phyloP scores from a whole-genome alignment of 2,888 invertebrate species.

The Xylocampa areola region DNA sequence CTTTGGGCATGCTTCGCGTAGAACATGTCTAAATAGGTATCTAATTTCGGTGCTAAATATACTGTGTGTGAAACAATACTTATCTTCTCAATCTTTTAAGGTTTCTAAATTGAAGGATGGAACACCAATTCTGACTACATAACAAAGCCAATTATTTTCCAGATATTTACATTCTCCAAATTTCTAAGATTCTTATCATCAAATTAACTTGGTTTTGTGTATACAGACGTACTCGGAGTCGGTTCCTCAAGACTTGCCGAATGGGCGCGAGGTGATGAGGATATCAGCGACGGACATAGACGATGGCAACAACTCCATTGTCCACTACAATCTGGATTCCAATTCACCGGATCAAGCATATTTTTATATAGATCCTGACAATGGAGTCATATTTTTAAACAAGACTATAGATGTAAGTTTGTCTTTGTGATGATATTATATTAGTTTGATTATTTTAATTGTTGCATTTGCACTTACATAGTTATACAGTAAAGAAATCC shows the following conservation, averaged over 20 bases:
- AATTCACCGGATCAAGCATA: constrained; percentile 90
- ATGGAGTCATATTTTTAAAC: constrained; percentile 95
- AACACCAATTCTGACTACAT: constrained; percentile 17
- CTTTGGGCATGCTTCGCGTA: constrained; percentile 89
- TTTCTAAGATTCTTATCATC: too few species aligned
- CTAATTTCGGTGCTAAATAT: constrained; percentile 48
- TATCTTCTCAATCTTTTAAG: constrained; percentile 51
- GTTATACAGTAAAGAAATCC: too few species aligned
- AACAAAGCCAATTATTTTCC: not conserved
- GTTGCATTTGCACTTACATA: too few species aligned
- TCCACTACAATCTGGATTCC: constrained; percentile 91
- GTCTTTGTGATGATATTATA: not conserved
- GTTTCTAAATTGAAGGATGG: constrained; percentile 38
- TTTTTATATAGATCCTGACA: constrained; percentile 94
- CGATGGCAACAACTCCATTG: constrained; percentile 96
- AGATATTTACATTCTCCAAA: too few species aligned
- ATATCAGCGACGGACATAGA: constrained; percentile 98
- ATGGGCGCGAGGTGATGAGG: constrained; percentile 94
- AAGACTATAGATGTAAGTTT: constrained; percentile 91
- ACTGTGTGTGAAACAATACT: constrained; percentile 50
- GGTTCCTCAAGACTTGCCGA: constrained; percentile 94
- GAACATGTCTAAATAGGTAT: constrained; percentile 73
- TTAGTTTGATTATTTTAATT: not conserved
- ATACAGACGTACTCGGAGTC: constrained; percentile 91
- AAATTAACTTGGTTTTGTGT: constrained; percentile 45